These are phyloP conservation scores for Sesamia nonagrioides DNA, from an alignment of 1,140 invertebrate species.

Conservation along the genomic window DNA sequence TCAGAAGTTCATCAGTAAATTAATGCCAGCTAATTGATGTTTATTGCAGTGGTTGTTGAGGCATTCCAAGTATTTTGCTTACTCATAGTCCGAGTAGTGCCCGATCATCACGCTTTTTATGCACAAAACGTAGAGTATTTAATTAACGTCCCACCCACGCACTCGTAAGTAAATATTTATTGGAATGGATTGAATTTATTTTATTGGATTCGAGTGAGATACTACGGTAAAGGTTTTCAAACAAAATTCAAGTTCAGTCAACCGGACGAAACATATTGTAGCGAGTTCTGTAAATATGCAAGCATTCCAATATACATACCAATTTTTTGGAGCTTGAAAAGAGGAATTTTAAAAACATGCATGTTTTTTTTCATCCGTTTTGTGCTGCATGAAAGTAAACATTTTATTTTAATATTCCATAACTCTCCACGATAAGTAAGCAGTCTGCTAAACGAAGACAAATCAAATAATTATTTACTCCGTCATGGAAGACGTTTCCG, in stretches of 20 bases:
- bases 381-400: too few relatives aligned
- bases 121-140: slow-evolving; percentile 14
- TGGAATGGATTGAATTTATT: slow-evolving; percentile 32
- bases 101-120: background rate
- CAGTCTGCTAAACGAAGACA: too few relatives aligned
- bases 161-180: slow-evolving; percentile 20
- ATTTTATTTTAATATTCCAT: too few relatives aligned
- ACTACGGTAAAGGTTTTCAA: slow-evolving; percentile 28
- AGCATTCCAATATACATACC: background rate
- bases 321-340: background rate
- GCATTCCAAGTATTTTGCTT: background rate
- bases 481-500: background rate
- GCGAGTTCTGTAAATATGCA: slow-evolving; percentile 19
- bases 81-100: background rate
- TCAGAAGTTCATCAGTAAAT: slow-evolving; percentile 23
- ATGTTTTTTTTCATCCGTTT: too few relatives aligned
- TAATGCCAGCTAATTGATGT: slow-evolving; percentile 24
- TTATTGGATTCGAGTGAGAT: slow-evolving; percentile 26
- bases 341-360: too few relatives aligned
- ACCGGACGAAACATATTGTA: slow-evolving; percentile 22
- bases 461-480: too few relatives aligned
- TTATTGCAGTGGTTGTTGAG: slow-evolving; percentile 11
- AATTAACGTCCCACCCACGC: slow-evolving; percentile 4
- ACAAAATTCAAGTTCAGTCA: slow-evolving; percentile 34
- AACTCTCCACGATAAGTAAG: too few relatives aligned